phyloP scores from a whole-genome alignment of 2,888 invertebrate species.

The Caenorhabditis auriculariae region DNA sequence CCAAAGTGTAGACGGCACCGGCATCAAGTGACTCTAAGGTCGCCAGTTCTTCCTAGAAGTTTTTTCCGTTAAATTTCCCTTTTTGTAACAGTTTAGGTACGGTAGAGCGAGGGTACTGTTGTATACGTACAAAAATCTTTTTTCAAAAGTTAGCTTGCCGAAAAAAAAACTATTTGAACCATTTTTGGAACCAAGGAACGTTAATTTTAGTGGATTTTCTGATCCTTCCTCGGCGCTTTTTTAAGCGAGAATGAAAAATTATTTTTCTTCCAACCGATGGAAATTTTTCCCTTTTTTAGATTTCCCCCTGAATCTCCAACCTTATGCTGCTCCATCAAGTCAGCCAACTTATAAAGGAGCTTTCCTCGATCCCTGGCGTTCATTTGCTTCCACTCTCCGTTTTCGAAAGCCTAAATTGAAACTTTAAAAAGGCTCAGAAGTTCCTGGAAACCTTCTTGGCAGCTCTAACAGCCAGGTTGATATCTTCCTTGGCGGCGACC shows the following conservation, averaged over 20 bases:
- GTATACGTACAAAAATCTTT: too few species aligned
- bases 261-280: background rate
- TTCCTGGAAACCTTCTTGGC: slow-evolving; percentile 71
- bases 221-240: too few species aligned
- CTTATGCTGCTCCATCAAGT: slow-evolving; percentile 89
- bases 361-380: slow-evolving; percentile 86
- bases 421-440: background rate
- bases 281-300: too few species aligned
- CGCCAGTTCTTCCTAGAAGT: slow-evolving; percentile 78
- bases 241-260: too few species aligned
- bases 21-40: slow-evolving; percentile 90
- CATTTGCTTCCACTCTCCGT: slow-evolving; percentile 89
- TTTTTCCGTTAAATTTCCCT: too few species aligned
- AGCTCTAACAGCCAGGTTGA: slow-evolving; percentile 82
- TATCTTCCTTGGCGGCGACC: slow-evolving; percentile 78
- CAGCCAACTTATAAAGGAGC: slow-evolving; percentile 82
- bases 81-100: too few species aligned
- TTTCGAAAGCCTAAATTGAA: slow-evolving; percentile 41
- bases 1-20: slow-evolving; percentile 93
- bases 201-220: too few species aligned
- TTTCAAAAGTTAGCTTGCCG: too few species aligned
- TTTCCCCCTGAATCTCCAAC: slow-evolving; percentile 16
- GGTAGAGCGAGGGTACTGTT: too few species aligned
- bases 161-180: too few species aligned
- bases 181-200: too few species aligned